A percentile compares a stretch with the other conserved stretches of the same genome.
phyloP scores from a whole-genome alignment of 2,797 vertebrate genomes.

The Chelidonichthys spinosus region DNA sequence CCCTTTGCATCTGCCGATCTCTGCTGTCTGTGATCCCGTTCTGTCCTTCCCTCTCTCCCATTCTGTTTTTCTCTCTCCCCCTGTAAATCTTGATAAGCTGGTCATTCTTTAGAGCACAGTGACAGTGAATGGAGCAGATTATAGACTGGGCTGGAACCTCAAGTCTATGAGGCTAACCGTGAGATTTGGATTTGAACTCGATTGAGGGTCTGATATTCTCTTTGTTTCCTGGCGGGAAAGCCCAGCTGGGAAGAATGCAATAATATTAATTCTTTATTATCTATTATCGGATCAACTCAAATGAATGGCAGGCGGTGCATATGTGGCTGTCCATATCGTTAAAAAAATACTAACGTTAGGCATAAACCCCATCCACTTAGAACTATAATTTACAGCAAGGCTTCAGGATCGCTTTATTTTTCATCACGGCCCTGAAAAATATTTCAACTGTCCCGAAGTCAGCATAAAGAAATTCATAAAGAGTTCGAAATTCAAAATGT shows the following conservation, averaged over 20 bases:
- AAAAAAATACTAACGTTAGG: too few relatives aligned
- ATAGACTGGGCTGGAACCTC: constrained; percentile 4
- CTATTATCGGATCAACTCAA: constrained; percentile 23
- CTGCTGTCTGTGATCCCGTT: constrained; percentile 28
- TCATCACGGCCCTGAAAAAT: too few relatives aligned
- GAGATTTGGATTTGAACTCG: constrained; percentile 23
- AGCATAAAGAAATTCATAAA: too few relatives aligned
- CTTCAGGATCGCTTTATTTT: too few relatives aligned
- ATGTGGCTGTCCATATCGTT: not conserved
- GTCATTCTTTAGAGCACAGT: constrained; percentile 15
- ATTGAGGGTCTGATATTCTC: constrained; percentile 3
- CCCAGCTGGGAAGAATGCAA: constrained; percentile 18
- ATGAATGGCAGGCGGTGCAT: not conserved
- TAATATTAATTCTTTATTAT: constrained; percentile 26
- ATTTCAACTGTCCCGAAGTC: too few relatives aligned
- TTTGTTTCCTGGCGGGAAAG: constrained; percentile 9
- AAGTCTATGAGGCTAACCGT: constrained; percentile 7
- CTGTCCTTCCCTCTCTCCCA: constrained; percentile 5
- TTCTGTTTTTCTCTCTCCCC: not conserved
- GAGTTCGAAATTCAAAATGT: too few relatives aligned
- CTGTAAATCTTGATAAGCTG: constrained; percentile 8
- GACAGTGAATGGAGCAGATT: constrained; percentile 32
- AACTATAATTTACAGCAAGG: too few relatives aligned
- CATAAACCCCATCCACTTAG: too few relatives aligned
- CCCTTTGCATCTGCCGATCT: constrained; percentile 46